These are phyloP conservation scores for Bombus consobrinus DNA, from an alignment of 1,140 invertebrate genomes.

Conservation along the genomic window DNA sequence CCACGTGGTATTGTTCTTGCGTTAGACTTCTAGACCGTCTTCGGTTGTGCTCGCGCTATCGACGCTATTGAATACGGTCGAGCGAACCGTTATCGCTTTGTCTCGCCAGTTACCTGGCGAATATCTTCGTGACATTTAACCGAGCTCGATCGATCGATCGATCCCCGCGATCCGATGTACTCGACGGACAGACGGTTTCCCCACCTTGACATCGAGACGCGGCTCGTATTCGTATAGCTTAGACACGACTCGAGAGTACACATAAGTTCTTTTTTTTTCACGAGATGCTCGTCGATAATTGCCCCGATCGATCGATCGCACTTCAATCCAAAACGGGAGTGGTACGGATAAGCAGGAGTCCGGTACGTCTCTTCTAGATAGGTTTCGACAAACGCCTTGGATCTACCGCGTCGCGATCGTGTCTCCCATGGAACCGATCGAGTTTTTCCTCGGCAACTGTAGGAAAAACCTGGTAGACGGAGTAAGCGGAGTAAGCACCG, in stretches of 20 bases:
- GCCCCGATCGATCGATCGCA: constrained; percentile 53
- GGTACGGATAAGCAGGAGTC: neutral
- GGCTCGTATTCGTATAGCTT: no score
- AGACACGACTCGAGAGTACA: neutral
- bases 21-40: constrained; percentile 36
- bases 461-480: constrained; percentile 52
- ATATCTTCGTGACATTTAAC: constrained; percentile 24
- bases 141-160: constrained; percentile 37
- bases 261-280: neutral
- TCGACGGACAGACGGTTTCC: no score
- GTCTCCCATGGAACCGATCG: constrained; percentile 51
- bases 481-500: constrained; percentile 11
- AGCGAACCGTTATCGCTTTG: constrained; percentile 40
- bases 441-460: constrained; percentile 49
- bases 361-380: constrained; percentile 11
- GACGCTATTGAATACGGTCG: constrained; percentile 12
- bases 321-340: constrained; percentile 43
- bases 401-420: constrained; percentile 57
- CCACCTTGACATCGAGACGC: no score
- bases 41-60: neutral
- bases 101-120: neutral
- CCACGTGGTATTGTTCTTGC: constrained; percentile 39
- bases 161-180: neutral
- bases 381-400: constrained; percentile 63
- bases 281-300: constrained; percentile 54